These are phyloP conservation scores for Polyommatus iphigenia DNA, from an alignment of 2,888 invertebrate genomes.

Conservation along the genomic window DNA sequence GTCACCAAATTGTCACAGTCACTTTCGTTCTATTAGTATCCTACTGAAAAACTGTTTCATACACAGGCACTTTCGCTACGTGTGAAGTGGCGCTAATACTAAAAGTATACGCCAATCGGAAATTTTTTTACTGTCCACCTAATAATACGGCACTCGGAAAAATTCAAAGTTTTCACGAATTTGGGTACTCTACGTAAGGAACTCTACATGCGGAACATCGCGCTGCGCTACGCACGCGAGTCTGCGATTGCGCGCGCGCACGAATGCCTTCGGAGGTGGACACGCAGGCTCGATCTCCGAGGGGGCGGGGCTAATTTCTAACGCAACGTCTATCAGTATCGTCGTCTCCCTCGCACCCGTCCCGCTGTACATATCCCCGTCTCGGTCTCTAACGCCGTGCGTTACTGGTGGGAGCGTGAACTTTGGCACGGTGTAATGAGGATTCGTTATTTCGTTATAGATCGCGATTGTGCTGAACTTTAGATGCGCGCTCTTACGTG, in stretches of 20 bases:
- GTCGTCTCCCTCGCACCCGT: constrained; percentile 53
- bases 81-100: constrained; percentile 3
- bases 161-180: neutral
- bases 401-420: constrained; percentile 75
- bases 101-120: neutral
- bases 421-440: constrained; percentile 76
- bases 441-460: constrained; percentile 74
- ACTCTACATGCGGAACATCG: neutral
- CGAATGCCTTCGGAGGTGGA: constrained; percentile 76
- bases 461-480: constrained; percentile 66
- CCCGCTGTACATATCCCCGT: constrained; percentile 38
- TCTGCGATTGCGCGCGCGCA: constrained; percentile 73
- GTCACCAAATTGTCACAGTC: constrained; percentile 47
- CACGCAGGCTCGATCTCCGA: constrained; percentile 60
- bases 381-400: constrained; percentile 67
- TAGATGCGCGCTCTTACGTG: constrained; percentile 42
- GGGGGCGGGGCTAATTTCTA: constrained; percentile 74
- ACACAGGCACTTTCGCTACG: constrained; percentile 25
- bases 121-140: neutral
- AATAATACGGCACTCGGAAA: neutral
- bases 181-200: neutral
- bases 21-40: constrained; percentile 29
- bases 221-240: constrained; percentile 55
- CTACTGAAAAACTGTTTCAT: constrained; percentile 23
- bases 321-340: constrained; percentile 70